Conservation (phyloP, 2,113 vertebrate species). For the Cyprinodon brontotheroides region DNA sequence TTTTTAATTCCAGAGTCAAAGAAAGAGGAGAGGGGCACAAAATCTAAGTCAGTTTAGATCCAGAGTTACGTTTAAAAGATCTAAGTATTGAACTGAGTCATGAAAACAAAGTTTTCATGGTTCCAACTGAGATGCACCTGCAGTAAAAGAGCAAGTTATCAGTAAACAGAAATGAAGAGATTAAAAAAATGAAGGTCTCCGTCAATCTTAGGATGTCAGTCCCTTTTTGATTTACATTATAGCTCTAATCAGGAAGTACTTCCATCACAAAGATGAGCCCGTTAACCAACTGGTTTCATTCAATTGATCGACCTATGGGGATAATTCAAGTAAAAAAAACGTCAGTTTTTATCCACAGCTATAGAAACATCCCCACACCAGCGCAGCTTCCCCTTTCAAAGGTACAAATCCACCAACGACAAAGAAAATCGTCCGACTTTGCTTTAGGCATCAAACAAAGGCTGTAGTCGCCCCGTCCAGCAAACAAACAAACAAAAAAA, state of each 20-base stretch:
- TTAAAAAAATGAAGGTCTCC: neutral
- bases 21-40: too few species aligned
- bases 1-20: too few species aligned
- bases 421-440: conserved; percentile 4
- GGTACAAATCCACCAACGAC: neutral
- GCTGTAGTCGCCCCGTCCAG: neutral
- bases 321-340: neutral
- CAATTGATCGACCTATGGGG: neutral
- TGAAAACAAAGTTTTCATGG: neutral
- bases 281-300: neutral
- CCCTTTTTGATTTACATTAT: conserved; percentile 47
- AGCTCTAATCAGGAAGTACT: conserved; percentile 19
- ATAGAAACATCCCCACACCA: neutral
- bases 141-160: neutral
- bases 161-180: neutral
- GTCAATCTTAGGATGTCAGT: conserved; percentile 14
- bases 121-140: neutral
- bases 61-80: neutral
- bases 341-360: neutral
- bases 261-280: neutral
- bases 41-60: neutral
- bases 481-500: conserved; percentile 17
- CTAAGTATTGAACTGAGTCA: neutral
- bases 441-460: conserved; percentile 1
- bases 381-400: neutral